Evolutionary conservation across 2,888 invertebrate species (phyloP), one percentile per base, ranked within the genome.

Genomic region (Phania funesta): DNA sequence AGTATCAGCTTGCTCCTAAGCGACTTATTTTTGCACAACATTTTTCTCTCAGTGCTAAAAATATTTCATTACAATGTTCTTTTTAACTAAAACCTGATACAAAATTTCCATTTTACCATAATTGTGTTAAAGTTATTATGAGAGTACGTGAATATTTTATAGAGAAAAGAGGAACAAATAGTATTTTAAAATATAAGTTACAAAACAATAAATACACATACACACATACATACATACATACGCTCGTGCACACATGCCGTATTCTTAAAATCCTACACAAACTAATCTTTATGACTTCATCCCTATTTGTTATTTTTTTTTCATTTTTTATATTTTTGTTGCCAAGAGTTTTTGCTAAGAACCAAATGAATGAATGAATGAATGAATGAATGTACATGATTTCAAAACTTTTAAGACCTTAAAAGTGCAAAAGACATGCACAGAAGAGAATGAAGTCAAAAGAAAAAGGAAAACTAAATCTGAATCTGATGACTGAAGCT

Each of bases 221-320:
- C 18, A 9, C 5, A 56, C 29, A 48, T 11, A 52, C 11, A 48
- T 11, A 58, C 11, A 46, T 18, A 38, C 2, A 38, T 9, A 26
- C n/a, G 65, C 16, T 41, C 44, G 52, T 11, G 32, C 22, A 48
- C 8, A n/a, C n/a, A 8, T n/a, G 3, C 1, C 11, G 9, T 54
- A 44, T 64, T 7, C 38, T 64, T 64, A 46, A 80, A 80, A 80
- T 68, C 68, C 62, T 64, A 64, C 75, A 71, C 70, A 75, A 80
- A 38, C 62, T 77, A 77, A 81, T 76, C 81, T 77, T 76, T 81
- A 73, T 68, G 76, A 80, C 75, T 76, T 64, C 60, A 76, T 64
- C 75, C 58, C 56, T 74, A 74, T 73, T 70, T 24, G 16, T 35
- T 32, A 44, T 46, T 20, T 44, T 29, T 54, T 35, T 48, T 29